These are phyloP conservation scores for Dryobotodes eremita DNA, from an alignment of 2,888 invertebrate genomes.

Conservation along the genomic window DNA sequence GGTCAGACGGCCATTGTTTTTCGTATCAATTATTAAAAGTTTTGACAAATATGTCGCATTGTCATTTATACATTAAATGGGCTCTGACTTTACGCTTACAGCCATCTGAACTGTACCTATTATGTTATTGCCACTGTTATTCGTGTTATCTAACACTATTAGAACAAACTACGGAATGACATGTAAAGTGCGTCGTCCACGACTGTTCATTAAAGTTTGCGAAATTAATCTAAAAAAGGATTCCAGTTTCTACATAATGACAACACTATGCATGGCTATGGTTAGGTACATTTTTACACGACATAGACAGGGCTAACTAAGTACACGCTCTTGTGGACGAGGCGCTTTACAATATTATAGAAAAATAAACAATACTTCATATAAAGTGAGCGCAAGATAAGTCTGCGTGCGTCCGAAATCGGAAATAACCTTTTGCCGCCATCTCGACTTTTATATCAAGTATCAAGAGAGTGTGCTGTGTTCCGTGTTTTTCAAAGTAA, in stretches of 20 bases:
- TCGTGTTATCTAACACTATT: slow-evolving; percentile 23
- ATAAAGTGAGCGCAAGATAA: too few species aligned
- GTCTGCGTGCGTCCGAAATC: too few species aligned
- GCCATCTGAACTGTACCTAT: background rate
- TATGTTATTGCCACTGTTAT: background rate
- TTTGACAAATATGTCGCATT: background rate
- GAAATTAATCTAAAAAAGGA: too few species aligned
- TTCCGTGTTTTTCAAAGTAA: too few species aligned
- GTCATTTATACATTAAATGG: background rate
- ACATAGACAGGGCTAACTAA: too few species aligned
- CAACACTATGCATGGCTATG: too few species aligned
- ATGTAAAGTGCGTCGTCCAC: slow-evolving; percentile 10
- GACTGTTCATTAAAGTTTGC: background rate
- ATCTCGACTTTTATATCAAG: too few species aligned
- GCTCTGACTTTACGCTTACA: background rate
- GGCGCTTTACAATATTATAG: background rate
- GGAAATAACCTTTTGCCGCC: too few species aligned
- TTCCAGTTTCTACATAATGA: too few species aligned
- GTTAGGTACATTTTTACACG: too few species aligned
- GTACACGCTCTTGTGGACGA: background rate
- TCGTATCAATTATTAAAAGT: background rate
- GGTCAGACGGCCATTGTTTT: background rate
- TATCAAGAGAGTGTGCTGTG: too few species aligned
- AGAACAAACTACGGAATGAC: slow-evolving; percentile 9
- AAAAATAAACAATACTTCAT: slow-evolving; percentile 30